Base-by-base conservation (phyloP, 2,113 vertebrate species). In the Podilymbus podiceps region DNA sequence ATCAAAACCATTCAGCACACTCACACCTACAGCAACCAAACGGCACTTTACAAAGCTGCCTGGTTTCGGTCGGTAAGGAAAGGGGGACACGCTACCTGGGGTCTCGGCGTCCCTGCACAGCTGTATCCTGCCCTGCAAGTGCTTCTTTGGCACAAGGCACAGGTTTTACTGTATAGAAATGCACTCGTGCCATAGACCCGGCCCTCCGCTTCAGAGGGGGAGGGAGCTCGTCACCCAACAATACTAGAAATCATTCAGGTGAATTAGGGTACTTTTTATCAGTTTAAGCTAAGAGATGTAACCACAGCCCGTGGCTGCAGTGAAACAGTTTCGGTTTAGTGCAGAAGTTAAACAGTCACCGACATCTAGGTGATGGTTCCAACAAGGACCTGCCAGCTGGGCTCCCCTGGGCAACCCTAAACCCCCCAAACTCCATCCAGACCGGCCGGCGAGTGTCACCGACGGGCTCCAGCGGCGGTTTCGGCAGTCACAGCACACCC, bases 361-460 rank as follows among this genome's bases (percentile, higher is more conserved):
- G 49, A 44, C 49, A 55, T 19, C 49, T 33, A 16, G 0, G 3
- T 24, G 44, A 6, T 24, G 30, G 58, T 42, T 88, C 33, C 79
- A 55, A 59, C 20, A 79, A 55, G 11, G 8, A 59, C 6, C 20
- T 5, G 1, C 0, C 1, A 28, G 63, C 50, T 31, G 28, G 9
- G 52, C 15, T 91, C 53, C 77, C 15, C 6, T 1, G 3, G 40
- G 55, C 50, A 72, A 23, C 18, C 55, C 50, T 50, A 69, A 59
- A 79, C 10, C 60, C 60, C 63, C 76, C 88, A 71, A 77, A 55
- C 69, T 90, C 59, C 71, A 30, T 12, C 71, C 75, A 81, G 58
- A 20, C n/a, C 1, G 1, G 21, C 49, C 19, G 33, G 14, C 0
- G 6, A 63, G 78, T 3, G 1, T 73, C 83, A 7, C 42, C 17